These are phyloP conservation scores for Pseudomyrmex flavicornis DNA, from an alignment of 1,140 invertebrate genomes.

Conservation along the genomic window DNA sequence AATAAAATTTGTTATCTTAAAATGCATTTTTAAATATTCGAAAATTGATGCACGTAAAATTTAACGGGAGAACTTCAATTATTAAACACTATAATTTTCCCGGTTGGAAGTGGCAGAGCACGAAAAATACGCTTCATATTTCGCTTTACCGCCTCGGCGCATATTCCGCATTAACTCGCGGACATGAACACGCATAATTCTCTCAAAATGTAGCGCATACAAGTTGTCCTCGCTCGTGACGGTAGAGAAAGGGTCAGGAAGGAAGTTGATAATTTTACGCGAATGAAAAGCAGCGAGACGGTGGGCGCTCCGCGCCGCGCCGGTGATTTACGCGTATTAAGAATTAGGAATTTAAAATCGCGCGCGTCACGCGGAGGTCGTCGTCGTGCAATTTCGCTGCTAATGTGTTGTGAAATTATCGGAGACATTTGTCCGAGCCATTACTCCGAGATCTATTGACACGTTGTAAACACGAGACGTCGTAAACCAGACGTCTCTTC, in stretches of 20 bases:
- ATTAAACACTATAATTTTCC: slow-evolving; percentile 71
- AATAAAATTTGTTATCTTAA: background rate
- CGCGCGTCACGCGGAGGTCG: background rate
- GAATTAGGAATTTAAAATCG: slow-evolving; percentile 47
- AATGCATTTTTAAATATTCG: background rate
- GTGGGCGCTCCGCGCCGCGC: background rate
- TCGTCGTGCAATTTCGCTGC: slow-evolving; percentile 12
- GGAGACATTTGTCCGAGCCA: slow-evolving; percentile 18
- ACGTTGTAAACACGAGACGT: slow-evolving; percentile 10
- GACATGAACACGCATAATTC: slow-evolving; percentile 71
- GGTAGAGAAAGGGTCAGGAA: slow-evolving; percentile 70
- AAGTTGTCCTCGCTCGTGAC: slow-evolving; percentile 67
- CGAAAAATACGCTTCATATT: slow-evolving; percentile 74
- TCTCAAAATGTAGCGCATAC: slow-evolving; percentile 71
- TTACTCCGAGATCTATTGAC: background rate
- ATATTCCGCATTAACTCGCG: slow-evolving; percentile 70
- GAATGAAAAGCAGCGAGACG: slow-evolving; percentile 64
- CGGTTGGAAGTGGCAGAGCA: slow-evolving; percentile 70
- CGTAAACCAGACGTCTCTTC: background rate
- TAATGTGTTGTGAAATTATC: slow-evolving; percentile 36
- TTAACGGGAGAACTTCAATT: slow-evolving; percentile 64
- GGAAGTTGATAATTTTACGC: slow-evolving; percentile 73
- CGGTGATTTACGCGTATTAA: slow-evolving; percentile 28
- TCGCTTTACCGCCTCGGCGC: slow-evolving; percentile 67
- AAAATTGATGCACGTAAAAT: background rate